Evolutionary conservation across 2,797 vertebrate species (phyloP).

Genomic region (Oreochromis mossambicus): DNA sequence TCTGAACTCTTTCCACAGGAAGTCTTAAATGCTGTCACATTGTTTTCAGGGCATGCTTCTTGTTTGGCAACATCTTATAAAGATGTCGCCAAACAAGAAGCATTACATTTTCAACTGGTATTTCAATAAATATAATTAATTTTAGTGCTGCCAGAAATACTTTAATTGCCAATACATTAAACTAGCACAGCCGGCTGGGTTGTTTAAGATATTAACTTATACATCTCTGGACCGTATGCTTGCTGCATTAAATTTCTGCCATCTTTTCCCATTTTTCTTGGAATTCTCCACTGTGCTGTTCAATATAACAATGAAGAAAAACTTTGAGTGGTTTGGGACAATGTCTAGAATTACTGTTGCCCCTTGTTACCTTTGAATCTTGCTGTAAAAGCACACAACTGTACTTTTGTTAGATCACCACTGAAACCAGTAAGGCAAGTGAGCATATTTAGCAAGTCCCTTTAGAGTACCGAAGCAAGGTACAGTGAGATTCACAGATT

Average conservation of each 20-base stretch:
- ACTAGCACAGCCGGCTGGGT: not conserved
- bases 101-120: not conserved
- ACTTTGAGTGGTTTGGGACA: not conserved
- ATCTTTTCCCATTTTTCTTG: not conserved
- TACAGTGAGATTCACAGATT: not conserved
- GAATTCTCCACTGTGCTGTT: not conserved
- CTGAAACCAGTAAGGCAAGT: not conserved
- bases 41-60: not conserved
- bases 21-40: not conserved
- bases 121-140: not conserved
- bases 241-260: not conserved
- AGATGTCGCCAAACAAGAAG: not conserved
- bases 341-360: not conserved
- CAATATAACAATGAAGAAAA: not conserved
- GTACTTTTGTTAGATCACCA: not conserved
- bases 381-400: fast-evolving
- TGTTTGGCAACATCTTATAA: not conserved
- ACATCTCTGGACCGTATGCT: not conserved
- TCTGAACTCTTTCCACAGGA: not conserved
- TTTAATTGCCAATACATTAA: not conserved
- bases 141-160: not conserved
- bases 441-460: not conserved
- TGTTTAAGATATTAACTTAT: not conserved
- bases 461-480: not conserved
- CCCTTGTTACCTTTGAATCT: not conserved